Percentiles rank a stretch among this genome's conserved stretches.
phyloP scores from a whole-genome alignment of 2,113 vertebrate genomes.

The Phaetusa simplex region DNA sequence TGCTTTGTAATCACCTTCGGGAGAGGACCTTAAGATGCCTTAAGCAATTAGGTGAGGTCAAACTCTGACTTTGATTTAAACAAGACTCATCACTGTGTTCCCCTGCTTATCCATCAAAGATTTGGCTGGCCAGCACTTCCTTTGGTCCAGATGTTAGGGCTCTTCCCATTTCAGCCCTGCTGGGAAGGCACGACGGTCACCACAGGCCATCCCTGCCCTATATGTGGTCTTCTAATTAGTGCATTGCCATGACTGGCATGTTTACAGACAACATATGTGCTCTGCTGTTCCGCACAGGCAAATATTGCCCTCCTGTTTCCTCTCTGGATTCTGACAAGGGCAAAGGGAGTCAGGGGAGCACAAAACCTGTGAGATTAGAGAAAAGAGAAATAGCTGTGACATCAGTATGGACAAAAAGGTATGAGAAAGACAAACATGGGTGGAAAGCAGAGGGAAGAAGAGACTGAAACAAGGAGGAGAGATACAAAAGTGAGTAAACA shows the following conservation, averaged over 20 bases:
- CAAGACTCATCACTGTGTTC: neutral
- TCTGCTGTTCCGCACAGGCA: neutral
- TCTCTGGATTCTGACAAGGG: neutral
- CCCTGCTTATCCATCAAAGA: neutral
- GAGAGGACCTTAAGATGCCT: neutral
- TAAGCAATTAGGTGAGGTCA: neutral
- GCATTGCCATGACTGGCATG: neutral
- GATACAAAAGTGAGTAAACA: neutral
- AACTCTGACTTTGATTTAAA: neutral
- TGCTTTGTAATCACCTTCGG: neutral
- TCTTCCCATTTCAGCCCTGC: neutral
- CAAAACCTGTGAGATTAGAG: neutral
- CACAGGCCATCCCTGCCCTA: neutral
- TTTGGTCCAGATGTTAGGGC: neutral
- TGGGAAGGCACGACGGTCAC: neutral
- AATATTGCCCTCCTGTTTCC: neutral
- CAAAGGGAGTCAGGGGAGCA: neutral
- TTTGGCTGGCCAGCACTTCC: neutral
- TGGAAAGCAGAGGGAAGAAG: neutral
- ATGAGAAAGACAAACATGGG: neutral
- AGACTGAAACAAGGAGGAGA: neutral
- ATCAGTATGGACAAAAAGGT: neutral
- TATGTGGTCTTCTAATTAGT: neutral
- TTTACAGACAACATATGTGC: neutral
- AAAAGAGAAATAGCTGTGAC: neutral